Evolutionary conservation across 1,140 invertebrate genomes (phyloP).

Genomic region (Bombus picipes): DNA sequence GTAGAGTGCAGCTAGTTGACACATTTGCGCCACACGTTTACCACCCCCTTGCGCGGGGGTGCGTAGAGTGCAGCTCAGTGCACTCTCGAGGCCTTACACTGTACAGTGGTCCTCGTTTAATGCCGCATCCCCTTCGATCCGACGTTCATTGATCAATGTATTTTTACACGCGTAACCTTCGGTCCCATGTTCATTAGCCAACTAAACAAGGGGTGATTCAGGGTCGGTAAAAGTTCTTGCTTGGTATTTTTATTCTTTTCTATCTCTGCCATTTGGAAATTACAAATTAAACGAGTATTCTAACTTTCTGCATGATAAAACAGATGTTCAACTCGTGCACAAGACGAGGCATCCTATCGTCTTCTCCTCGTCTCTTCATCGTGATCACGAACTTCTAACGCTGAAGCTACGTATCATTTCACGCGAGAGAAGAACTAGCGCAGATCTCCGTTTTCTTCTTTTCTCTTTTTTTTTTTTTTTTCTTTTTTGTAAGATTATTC

Average conservation of each 20-base stretch:
- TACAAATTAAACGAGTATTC: not conserved
- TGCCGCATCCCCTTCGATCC: slow-evolving; percentile 27
- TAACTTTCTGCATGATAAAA: no score
- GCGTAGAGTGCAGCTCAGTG: slow-evolving; percentile 15
- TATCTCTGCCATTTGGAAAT: not conserved
- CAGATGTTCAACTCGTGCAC: no score
- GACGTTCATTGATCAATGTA: slow-evolving; percentile 12
- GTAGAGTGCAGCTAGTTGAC: slow-evolving; percentile 30
- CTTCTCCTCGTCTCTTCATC: no score
- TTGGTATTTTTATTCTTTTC: not conserved
- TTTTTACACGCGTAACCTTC: slow-evolving; percentile 28
- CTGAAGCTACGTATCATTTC: no score
- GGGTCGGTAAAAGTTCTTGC: not conserved
- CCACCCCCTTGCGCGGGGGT: slow-evolving; percentile 26
- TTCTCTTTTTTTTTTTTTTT: not conserved
- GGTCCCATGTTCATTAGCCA: not conserved
- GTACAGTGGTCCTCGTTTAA: slow-evolving; percentile 73
- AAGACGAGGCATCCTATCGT: no score
- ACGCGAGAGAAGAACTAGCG: no score
- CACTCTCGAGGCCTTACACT: slow-evolving; percentile 76
- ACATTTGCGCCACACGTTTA: slow-evolving; percentile 38
- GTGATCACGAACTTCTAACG: no score
- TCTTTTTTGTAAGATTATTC: not conserved
- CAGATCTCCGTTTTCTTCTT: no score
- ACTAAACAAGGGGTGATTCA: not conserved